Conservation (phyloP, 2,888 invertebrate species). For the Rugalucina vietnamica region DNA sequence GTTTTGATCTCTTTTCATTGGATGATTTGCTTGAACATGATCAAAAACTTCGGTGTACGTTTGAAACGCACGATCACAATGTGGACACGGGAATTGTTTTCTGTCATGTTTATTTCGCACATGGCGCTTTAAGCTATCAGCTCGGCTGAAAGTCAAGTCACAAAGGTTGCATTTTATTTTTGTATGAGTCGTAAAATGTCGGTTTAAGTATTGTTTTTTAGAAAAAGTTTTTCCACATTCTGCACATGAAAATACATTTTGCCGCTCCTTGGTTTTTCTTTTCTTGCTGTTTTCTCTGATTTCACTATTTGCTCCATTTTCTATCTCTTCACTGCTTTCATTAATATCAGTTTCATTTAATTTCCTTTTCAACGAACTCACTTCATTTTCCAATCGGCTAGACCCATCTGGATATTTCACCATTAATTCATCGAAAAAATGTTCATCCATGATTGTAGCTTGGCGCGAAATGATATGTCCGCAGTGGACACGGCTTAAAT, state of each 20-base stretch:
- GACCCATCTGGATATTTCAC: not conserved
- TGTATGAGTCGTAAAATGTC: not conserved
- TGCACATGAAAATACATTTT: not conserved
- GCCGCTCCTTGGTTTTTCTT: too few species aligned
- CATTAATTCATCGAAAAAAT: not conserved
- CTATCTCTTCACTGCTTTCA: not conserved
- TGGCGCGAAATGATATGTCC: too few species aligned
- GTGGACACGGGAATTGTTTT: not conserved
- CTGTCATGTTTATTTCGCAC: not conserved
- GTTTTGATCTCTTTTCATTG: not conserved
- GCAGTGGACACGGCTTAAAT: too few species aligned
- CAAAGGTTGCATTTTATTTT: not conserved
- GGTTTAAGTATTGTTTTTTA: not conserved
- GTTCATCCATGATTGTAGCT: not conserved
- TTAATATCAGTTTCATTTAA: not conserved
- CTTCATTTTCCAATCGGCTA: not conserved
- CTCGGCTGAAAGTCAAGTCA: not conserved
- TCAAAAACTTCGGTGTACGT: slow-evolving; percentile 2
- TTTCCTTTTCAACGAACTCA: not conserved
- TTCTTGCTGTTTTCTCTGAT: not conserved
- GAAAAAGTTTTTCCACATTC: not conserved
- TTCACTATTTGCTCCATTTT: not conserved
- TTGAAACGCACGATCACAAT: slow-evolving; percentile 11
- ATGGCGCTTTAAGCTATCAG: not conserved
- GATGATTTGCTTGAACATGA: slow-evolving; percentile 13